Conservation (phyloP, 1,140 invertebrate genomes). For the Cydia strobilella region DNA sequence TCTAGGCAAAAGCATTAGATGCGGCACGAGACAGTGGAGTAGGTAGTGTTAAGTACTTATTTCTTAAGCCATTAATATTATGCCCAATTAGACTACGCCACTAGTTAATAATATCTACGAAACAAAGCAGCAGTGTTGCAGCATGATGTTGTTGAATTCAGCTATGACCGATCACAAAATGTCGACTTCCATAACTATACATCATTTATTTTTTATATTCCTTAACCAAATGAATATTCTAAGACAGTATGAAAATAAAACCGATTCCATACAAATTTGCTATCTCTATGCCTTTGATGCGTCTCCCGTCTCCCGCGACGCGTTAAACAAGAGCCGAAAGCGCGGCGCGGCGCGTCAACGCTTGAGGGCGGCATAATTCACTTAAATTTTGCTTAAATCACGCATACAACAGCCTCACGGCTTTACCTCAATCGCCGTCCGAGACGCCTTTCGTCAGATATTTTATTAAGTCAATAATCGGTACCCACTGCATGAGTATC, state of each 20-base stretch:
- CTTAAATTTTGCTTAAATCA: constrained; percentile 59
- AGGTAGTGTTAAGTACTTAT: too few relatives aligned
- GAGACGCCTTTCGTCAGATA: constrained; percentile 8
- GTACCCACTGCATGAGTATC: not conserved
- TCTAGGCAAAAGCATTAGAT: too few relatives aligned
- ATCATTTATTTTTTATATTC: too few relatives aligned
- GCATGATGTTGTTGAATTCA: too few relatives aligned
- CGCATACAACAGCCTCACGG: constrained; percentile 41
- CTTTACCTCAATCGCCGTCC: constrained; percentile 33
- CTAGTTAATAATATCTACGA: too few relatives aligned
- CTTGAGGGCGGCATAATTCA: constrained; percentile 57
- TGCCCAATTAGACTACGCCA: too few relatives aligned
- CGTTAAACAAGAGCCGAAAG: constrained; percentile 53
- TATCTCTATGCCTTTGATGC: constrained; percentile 50
- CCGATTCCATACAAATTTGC: constrained; percentile 42
- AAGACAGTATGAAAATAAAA: constrained; percentile 18
- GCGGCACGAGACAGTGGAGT: too few relatives aligned
- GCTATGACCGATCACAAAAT: too few relatives aligned
- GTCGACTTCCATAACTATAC: too few relatives aligned
- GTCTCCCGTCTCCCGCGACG: constrained; percentile 49
- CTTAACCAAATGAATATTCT: too few relatives aligned
- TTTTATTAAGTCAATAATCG: not conserved
- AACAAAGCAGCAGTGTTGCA: too few relatives aligned
- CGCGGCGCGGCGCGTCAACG: constrained; percentile 36
- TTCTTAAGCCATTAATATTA: too few relatives aligned